Evolutionary conservation across 1,140 invertebrate species (phyloP).

Genomic region (Euura lappo): DNA sequence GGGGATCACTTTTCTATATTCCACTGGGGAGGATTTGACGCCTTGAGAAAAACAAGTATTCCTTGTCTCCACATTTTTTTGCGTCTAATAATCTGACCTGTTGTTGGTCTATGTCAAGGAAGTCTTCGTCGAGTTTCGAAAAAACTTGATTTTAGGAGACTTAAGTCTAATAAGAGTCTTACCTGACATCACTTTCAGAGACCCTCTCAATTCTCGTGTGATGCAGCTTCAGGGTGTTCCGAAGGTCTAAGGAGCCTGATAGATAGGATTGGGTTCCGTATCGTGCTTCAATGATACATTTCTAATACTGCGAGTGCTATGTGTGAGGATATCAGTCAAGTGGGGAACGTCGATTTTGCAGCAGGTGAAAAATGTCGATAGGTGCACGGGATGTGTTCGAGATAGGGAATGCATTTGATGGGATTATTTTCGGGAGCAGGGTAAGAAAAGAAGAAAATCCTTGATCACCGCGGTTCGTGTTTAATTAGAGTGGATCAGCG

Average conservation of each 20-base stretch:
- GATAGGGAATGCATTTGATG: too few relatives aligned
- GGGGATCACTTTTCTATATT: too few relatives aligned
- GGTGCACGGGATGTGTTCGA: too few relatives aligned
- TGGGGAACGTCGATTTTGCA: not conserved
- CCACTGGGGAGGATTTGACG: too few relatives aligned
- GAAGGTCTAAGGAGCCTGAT: not conserved
- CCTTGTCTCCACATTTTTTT: too few relatives aligned
- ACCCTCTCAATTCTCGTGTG: not conserved
- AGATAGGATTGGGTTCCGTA: not conserved
- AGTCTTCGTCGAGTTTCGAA: too few relatives aligned
- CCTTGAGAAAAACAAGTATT: too few relatives aligned
- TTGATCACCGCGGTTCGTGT: not conserved
- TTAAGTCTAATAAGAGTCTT: too few relatives aligned
- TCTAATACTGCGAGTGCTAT: not conserved
- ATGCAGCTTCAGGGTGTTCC: not conserved
- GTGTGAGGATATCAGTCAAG: not conserved
- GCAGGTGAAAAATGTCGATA: not conserved
- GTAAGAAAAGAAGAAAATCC: not conserved
- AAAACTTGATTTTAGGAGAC: too few relatives aligned
- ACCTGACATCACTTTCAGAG: not conserved
- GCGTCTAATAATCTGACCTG: too few relatives aligned
- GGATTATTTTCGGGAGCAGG: too few relatives aligned
- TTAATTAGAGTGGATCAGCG: not conserved
- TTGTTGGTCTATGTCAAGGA: too few relatives aligned
- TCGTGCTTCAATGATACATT: slow-evolving; percentile 1